These are phyloP conservation scores for Wasmannia auropunctata DNA, from an alignment of 1,140 invertebrate species.

Conservation along the genomic window DNA sequence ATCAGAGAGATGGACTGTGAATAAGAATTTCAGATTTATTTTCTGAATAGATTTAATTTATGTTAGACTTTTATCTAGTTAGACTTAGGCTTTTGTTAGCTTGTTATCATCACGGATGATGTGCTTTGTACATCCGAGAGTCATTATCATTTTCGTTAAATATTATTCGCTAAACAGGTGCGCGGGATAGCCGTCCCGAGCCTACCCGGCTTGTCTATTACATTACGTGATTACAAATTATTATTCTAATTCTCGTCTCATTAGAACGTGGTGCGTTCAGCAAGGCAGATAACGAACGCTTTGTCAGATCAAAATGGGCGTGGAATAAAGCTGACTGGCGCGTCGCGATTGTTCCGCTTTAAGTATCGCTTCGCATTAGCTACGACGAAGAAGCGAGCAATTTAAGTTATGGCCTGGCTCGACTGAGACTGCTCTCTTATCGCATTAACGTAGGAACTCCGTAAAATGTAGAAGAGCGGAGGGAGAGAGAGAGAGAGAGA, in stretches of 20 bases:
- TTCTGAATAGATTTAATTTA: neutral
- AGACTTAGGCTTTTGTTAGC: neutral
- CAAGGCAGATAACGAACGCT: constrained; percentile 46
- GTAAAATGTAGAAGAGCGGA: constrained; percentile 67
- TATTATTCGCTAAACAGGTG: neutral
- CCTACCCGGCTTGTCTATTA: neutral
- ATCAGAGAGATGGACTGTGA: neutral
- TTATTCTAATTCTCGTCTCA: constrained; percentile 52
- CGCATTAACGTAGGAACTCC: constrained; percentile 69
- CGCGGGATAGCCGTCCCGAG: neutral
- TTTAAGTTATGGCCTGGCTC: constrained; percentile 69
- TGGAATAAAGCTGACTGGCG: constrained; percentile 53
- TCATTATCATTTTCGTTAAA: neutral
- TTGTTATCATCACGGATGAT: neutral
- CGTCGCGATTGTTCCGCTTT: constrained; percentile 65
- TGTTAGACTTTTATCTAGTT: too few relatives aligned
- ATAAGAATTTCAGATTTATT: neutral
- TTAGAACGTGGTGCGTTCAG: constrained; percentile 36
- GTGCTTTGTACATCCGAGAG: neutral
- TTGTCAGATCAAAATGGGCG: constrained; percentile 52
- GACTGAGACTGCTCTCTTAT: constrained; percentile 70
- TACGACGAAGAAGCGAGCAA: constrained; percentile 66
- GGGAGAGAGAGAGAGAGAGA: neutral
- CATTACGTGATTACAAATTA: constrained; percentile 44
- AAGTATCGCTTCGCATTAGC: constrained; percentile 68